A percentile compares a stretch with the other conserved stretches of the same genome.
Conservation (phyloP, 2,797 vertebrate genomes). For the Balearica regulorum region DNA sequence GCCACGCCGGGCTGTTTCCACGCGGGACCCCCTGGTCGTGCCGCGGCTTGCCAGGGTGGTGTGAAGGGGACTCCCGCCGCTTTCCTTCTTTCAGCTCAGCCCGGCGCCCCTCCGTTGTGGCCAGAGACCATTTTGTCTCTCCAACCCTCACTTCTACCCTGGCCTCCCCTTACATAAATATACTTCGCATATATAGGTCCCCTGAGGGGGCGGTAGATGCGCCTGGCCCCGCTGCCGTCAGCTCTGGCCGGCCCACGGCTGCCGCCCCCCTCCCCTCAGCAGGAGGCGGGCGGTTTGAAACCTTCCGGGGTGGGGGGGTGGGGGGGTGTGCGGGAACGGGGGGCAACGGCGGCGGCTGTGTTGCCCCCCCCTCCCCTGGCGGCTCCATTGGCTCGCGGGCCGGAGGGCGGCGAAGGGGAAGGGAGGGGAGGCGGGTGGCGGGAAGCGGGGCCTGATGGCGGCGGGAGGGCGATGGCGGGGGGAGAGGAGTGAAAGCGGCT, state of each 20-base stretch:
- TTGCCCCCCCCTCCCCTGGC: not conserved
- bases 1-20: not conserved
- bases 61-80: not conserved
- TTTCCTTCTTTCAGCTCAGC: not conserved
- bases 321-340: too few species aligned
- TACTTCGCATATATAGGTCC: not conserved
- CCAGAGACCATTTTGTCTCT: conserved; percentile 39
- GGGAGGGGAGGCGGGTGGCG: not conserved
- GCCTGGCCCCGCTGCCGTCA: not conserved
- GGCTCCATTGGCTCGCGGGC: not conserved
- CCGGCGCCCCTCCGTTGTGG: not conserved
- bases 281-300: conserved; percentile 19
- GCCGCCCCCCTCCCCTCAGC: not conserved
- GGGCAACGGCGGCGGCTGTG: not conserved
- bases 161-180: not conserved
- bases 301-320: not conserved
- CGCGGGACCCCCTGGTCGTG: not conserved
- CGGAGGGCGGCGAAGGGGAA: not conserved
- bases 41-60: not conserved
- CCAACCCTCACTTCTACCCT: not conserved
- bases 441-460: not conserved
- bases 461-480: not conserved
- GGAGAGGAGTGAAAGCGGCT: not conserved
- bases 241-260: not conserved
- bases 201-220: not conserved